Evolutionary conservation across 2,888 invertebrate species (phyloP), one percentile per base, ranked within the genome.

Genomic region (Marasmarcha lunaedactyla): DNA sequence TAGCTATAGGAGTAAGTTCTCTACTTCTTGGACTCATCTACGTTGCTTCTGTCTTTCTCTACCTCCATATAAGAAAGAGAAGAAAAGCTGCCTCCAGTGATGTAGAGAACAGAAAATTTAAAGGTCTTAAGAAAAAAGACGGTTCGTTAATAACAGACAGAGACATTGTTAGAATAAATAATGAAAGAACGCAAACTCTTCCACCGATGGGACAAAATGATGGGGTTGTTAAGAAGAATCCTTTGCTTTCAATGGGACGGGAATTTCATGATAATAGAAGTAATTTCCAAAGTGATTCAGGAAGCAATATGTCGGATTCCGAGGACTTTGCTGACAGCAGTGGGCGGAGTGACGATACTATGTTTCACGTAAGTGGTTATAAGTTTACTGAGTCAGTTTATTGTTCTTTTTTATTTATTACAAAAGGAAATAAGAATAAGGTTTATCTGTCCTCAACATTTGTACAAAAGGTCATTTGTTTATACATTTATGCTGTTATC

Each of bases 21-120:
- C 83, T 94, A 12, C 81, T 94, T n/a, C 79, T 95, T n/a, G 94
- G 93, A 0, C 84, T 94, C 25, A 91, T 94, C 52, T 95, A 95
- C 68, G 91, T 94, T 12, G 91, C 93, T 0, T 94, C 94, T 3
- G 92, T 94, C 14, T 90, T 93, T 44, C 84, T 94, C 10, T 95
- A 93, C 60, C 66, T 95, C 35, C 92, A 93, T 62, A 87, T 93
- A 47, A 86, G 91, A 53, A 91, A 88, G 66, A 84, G 88, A 33
- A 86, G 88, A 49, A 74, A 62, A 59, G 81, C 58, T 50, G 61
- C 83, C 49, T 68, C 84, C 46, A 61, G 84, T 63, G 71, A 85
- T 70, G 63, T 71, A 54, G 50, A 77, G 60, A 66, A 78, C 52
- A 64, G 65, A 56, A 61, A 62, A 52, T 41, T 67, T 1, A 78